A percentile compares a stretch with the other conserved stretches of the same genome.
Evolutionary conservation across 2,797 vertebrate species (phyloP).

Genomic region (Champsocephalus gunnari): DNA sequence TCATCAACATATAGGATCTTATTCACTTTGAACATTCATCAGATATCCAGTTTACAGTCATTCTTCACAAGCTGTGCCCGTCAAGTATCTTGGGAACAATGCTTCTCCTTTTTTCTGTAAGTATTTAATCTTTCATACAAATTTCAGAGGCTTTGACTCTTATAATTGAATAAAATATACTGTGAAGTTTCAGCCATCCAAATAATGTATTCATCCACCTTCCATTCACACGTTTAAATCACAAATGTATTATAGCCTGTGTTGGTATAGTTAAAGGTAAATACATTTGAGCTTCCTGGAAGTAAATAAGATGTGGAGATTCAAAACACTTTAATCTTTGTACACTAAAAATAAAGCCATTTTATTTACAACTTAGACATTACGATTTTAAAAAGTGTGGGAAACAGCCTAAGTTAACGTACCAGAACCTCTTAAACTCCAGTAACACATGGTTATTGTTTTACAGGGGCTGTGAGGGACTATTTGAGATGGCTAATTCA

Average conservation of each 20-base stretch:
- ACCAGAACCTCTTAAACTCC: not conserved
- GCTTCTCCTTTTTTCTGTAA: not conserved
- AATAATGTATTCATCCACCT: not conserved
- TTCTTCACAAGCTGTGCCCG: conserved; percentile 6
- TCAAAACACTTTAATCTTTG: not conserved
- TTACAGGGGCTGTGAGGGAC: not conserved
- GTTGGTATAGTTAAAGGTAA: not conserved
- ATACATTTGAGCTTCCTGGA: not conserved
- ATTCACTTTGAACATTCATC: conserved; percentile 36
- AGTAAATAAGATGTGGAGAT: not conserved
- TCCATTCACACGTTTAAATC: not conserved
- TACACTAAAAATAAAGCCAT: not conserved
- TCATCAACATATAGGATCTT: not conserved
- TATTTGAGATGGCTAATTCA: not conserved
- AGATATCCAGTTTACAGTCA: conserved; percentile 23
- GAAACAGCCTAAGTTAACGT: not conserved
- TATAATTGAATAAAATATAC: not conserved
- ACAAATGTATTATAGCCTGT: not conserved
- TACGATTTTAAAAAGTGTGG: not conserved
- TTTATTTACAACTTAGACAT: not conserved
- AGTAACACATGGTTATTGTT: not conserved
- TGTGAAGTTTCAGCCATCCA: not conserved
- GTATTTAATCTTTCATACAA: not conserved
- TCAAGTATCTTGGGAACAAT: not conserved
- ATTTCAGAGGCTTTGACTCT: not conserved